Evolutionary conservation across 1,140 invertebrate genomes (phyloP), one percentile per base, ranked within the genome.

Genomic region (Hyles euphorbiae): DNA sequence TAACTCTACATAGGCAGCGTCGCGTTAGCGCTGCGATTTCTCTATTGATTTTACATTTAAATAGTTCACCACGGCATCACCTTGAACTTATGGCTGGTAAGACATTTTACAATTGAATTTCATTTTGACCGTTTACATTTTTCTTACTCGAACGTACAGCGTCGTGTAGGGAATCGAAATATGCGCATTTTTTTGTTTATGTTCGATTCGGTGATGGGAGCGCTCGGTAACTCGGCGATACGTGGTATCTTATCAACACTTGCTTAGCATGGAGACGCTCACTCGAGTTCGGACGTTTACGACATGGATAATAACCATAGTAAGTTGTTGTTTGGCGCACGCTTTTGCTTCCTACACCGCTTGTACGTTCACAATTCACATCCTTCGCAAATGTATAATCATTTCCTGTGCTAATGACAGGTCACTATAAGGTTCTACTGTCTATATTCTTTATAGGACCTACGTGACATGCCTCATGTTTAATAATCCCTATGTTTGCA

Each of bases 1-100:
- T 74, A 73, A 67, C 61, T 43, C 59, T 63, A 65, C 78, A 78
- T 74, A 78, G 74, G 65, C 72, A 71, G 64, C 72, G 72, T 68
- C 70, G 79, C 68, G 78, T 81, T 72, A 55, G 67, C 72, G 65
- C 70, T 65, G 72, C 74, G 76, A 77, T 84, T 77, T 84, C 78
- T 81, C 72, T 79, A 84, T 87, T 78, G 84, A 87, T 87, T 87
- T 76, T 74, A 78, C 67, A 76, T 82, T 76, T 61, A 70, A 81
- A 76, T 80, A 71, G 70, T 79, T 72, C 68, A 67, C 67, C 70
- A 69, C 22, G n/a, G 22, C 50, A 74, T 66, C 52, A 84, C 83
- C 81, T 87, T 83, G 83, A 83, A 82, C 80, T 72, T 72, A 87
- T 85, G 84, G 81, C 84, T 75, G 84, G 84, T 87, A 68, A 87